phyloP scores from a whole-genome alignment of 2,797 vertebrate species.

The Spondyliosoma cantharus region DNA sequence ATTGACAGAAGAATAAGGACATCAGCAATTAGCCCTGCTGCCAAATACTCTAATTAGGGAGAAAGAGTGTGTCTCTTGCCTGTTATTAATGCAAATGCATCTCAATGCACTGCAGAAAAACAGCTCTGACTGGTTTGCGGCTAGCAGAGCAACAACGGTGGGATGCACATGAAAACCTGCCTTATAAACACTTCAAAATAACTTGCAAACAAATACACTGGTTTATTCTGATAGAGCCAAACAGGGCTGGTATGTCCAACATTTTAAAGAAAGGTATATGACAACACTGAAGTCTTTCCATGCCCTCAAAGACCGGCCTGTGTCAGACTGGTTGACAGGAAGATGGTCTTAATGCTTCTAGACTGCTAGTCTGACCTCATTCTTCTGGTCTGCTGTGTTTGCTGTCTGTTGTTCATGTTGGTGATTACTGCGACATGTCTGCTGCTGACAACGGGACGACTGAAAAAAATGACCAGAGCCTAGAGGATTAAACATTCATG shows the following conservation, averaged over 20 bases:
- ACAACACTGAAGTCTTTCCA: slow-evolving; percentile 16
- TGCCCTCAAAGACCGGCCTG: background rate
- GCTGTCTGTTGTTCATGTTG: slow-evolving; percentile 23
- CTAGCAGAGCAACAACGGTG: background rate
- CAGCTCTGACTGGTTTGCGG: background rate
- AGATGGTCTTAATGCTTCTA: slow-evolving; percentile 32
- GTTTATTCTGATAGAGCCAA: background rate
- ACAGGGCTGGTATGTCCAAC: too few relatives aligned
- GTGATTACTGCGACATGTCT: slow-evolving; percentile 22
- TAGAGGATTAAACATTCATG: background rate
- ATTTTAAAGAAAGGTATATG: background rate
- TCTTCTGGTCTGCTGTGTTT: slow-evolving; percentile 27
- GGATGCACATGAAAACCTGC: background rate
- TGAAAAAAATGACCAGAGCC: background rate
- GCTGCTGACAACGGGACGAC: slow-evolving; percentile 1
- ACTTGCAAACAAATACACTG: too few relatives aligned
- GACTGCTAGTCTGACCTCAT: slow-evolving; percentile 39
- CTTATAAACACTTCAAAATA: background rate
- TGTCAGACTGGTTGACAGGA: slow-evolving; percentile 31
- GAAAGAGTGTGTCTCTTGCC: background rate
- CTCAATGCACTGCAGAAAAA: background rate
- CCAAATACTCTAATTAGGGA: slow-evolving; percentile 62
- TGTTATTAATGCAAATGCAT: slow-evolving; percentile 28
- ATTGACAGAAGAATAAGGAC: slow-evolving; percentile 42
- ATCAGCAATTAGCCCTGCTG: slow-evolving; percentile 44